These are phyloP conservation scores for Caenorhabditis latens DNA, from an alignment of 1,140 invertebrate genomes.

Conservation along the genomic window DNA sequence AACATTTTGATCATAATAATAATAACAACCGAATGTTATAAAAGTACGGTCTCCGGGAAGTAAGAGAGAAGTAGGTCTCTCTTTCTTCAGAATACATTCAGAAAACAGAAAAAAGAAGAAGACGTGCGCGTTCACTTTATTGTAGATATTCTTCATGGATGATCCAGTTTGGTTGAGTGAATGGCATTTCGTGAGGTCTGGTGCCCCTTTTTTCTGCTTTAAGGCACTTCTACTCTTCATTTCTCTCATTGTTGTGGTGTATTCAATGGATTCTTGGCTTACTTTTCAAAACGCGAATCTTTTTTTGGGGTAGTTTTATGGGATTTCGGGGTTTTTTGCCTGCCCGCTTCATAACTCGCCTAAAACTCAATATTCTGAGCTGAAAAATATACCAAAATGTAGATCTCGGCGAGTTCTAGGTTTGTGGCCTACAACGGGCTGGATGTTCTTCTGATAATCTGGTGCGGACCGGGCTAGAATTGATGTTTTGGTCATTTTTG, in stretches of 20 bases:
- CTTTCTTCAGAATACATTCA: background rate
- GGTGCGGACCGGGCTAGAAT: too few species aligned
- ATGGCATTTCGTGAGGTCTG: background rate
- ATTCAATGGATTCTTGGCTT: background rate
- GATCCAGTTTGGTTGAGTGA: conserved; percentile 52
- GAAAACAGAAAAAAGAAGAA: conserved; percentile 9
- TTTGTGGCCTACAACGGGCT: too few species aligned
- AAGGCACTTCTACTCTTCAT: background rate
- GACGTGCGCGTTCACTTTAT: background rate
- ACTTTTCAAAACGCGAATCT: too few species aligned
- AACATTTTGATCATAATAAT: background rate
- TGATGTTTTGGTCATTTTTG: too few species aligned
- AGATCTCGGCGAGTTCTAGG: too few species aligned
- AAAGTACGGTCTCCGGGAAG: background rate
- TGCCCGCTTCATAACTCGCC: too few species aligned
- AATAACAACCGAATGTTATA: background rate
- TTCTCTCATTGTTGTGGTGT: background rate
- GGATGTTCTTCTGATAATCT: too few species aligned
- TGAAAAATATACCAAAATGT: too few species aligned
- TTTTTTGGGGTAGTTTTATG: too few species aligned
- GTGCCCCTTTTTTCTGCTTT: background rate
- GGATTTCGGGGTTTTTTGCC: too few species aligned
- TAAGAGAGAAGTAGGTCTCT: conserved; percentile 4
- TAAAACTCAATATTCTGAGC: too few species aligned
- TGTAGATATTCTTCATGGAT: background rate